Conservation (phyloP, 2,888 invertebrate species). For the Chymomyza caudatula region DNA sequence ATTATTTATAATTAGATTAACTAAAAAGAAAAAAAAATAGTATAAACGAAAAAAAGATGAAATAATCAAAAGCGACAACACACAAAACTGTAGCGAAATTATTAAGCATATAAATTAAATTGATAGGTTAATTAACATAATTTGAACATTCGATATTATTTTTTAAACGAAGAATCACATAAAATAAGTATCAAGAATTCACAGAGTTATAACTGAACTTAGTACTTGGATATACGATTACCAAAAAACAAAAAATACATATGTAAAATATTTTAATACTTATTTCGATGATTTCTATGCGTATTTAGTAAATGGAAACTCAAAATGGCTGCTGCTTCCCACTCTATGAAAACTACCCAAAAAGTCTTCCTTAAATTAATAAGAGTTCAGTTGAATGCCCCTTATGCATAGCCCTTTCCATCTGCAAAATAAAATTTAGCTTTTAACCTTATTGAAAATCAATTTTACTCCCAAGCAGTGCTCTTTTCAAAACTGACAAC, state of each 20-base stretch:
- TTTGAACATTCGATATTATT: background rate
- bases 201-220: too few relatives aligned
- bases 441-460: background rate
- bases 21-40: constrained; percentile 6
- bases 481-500: constrained; percentile 62
- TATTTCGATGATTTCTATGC: background rate
- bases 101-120: constrained; percentile 6
- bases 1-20: constrained; percentile 66
- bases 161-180: background rate
- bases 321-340: constrained; percentile 1
- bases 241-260: constrained; percentile 30
- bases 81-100: constrained; percentile 59
- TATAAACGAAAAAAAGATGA: constrained; percentile 21
- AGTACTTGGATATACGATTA: constrained; percentile 2
- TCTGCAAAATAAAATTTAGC: background rate
- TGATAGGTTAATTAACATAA: background rate
- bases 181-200: background rate
- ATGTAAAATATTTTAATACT: constrained; percentile 24
- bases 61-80: constrained; percentile 67
- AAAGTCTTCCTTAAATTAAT: constrained; percentile 67
- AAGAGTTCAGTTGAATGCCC: constrained; percentile 19
- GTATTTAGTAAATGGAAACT: background rate
- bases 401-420: background rate
- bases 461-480: background rate
- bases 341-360: constrained; percentile 32